Conservation (phyloP, 1,140 invertebrate genomes). For the Penaeus chinensis region DNA sequence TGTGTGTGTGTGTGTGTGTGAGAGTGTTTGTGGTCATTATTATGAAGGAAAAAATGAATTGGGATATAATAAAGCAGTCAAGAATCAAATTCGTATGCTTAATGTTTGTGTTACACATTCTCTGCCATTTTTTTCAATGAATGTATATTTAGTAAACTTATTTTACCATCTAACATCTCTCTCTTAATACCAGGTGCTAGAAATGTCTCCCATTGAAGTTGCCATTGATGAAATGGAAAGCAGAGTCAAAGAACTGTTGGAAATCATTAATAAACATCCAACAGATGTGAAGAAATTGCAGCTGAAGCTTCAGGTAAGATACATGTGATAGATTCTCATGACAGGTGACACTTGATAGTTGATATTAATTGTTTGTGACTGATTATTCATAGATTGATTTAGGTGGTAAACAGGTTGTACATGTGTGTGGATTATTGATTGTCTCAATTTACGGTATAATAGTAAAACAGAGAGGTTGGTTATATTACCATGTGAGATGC, state of each 20-base stretch:
- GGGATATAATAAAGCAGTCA: no score
- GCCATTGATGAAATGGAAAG: conserved; percentile 92
- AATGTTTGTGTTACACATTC: no score
- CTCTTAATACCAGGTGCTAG: conserved; percentile 72
- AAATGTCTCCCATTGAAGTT: conserved; percentile 91
- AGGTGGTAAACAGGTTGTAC: no score
- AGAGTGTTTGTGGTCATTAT: no score
- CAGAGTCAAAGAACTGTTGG: conserved; percentile 84
- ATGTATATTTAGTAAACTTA: neutral
- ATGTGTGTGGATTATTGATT: no score
- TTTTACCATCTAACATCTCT: neutral
- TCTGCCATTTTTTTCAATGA: neutral
- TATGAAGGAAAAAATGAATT: no score
- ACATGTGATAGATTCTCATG: conserved; percentile 8
- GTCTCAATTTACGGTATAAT: no score
- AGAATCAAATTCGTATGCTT: no score
- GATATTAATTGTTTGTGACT: neutral
- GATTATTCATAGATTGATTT: neutral
- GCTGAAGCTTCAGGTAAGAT: conserved; percentile 85
- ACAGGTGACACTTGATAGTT: neutral
- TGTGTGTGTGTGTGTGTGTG: no score
- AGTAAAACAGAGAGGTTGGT: no score
- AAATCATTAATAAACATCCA: conserved; percentile 82
- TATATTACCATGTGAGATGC: no score
- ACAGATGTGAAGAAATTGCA: conserved; percentile 91